phyloP scores from a whole-genome alignment of 1,140 invertebrate species.

The Drosophila aff. region DNA sequence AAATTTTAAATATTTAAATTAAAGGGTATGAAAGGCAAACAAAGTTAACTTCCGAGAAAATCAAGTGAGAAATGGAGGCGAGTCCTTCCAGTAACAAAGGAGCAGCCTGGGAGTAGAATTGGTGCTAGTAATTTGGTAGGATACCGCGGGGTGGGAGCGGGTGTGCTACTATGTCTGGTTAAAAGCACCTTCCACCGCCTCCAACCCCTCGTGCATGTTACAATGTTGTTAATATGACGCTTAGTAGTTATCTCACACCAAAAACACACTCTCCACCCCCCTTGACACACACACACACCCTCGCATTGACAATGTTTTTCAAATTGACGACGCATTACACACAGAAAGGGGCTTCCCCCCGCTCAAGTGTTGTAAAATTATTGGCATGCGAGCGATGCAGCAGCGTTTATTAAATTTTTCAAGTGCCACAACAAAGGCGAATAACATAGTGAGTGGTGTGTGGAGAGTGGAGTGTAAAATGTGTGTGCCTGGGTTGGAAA shows the following conservation, averaged over 20 bases:
- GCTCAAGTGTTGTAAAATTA: conserved; percentile 60
- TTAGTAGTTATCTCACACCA: conserved; percentile 65
- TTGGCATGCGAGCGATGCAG: conserved; percentile 80
- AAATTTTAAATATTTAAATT: not conserved
- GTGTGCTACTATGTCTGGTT: conserved; percentile 23
- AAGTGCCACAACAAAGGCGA: conserved; percentile 63
- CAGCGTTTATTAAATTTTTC: conserved; percentile 80
- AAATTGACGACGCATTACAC: conserved; percentile 66
- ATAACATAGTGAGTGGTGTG: conserved; percentile 14
- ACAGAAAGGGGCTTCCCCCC: not conserved
- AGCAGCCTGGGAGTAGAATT: conserved; percentile 1
- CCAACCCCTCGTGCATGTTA: conserved; percentile 53
- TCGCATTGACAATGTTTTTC: conserved; percentile 76
- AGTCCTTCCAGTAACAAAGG: not conserved
- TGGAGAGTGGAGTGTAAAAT: not conserved
- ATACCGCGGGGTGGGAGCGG: not conserved
- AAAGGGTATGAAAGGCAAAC: not conserved
- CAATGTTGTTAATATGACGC: conserved; percentile 79
- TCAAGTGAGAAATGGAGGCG: conserved; percentile 8
- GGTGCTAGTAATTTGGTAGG: conserved; percentile 10
- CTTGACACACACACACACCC: not conserved
- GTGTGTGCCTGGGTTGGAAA: conserved; percentile 36
- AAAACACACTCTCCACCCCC: not conserved
- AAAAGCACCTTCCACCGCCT: not conserved
- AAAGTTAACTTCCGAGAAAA: not conserved